Evolutionary conservation across 35 echinoderm and acorn worm genomes (phyloP).

Genomic region (Diadema setosum): DNA sequence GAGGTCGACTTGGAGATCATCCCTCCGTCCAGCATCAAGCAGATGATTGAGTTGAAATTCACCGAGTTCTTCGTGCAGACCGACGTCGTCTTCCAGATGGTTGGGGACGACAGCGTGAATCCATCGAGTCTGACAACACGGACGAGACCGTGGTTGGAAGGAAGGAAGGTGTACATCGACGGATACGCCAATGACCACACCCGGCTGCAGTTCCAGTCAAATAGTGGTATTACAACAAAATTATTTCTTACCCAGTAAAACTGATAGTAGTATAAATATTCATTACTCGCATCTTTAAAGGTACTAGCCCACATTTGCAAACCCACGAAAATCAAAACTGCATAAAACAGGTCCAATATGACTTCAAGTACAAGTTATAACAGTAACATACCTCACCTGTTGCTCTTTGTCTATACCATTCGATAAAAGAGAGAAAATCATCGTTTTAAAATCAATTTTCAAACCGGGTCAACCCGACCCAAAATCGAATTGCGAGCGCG

Average conservation of each 20-base stretch:
- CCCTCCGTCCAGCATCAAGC: background rate
- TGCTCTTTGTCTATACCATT: too few species aligned
- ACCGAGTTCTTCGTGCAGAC: background rate
- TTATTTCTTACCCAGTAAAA: background rate
- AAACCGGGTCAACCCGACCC: too few species aligned
- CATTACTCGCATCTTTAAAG: background rate
- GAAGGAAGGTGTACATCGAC: background rate
- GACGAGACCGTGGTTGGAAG: slow-evolving; percentile 9
- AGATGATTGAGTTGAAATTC: slow-evolving; percentile 7
- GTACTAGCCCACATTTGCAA: too few species aligned
- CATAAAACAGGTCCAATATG: background rate
- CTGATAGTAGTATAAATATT: background rate
- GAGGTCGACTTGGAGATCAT: slow-evolving; percentile 18
- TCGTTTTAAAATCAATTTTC: too few species aligned
- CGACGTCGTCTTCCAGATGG: slow-evolving; percentile 13
- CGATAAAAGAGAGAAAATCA: too few species aligned
- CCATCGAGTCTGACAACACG: background rate
- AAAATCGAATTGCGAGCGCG: too few species aligned
- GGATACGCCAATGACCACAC: slow-evolving; percentile 10
- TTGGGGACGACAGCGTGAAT: slow-evolving; percentile 6
- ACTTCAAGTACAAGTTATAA: background rate
- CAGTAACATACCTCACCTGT: background rate
- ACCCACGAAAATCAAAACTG: too few species aligned
- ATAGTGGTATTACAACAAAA: background rate
- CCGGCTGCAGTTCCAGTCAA: background rate